Evolutionary conservation across 2,888 invertebrate genomes (phyloP), one percentile per base, ranked within the genome.

Genomic region (Chymomyza amoena): DNA sequence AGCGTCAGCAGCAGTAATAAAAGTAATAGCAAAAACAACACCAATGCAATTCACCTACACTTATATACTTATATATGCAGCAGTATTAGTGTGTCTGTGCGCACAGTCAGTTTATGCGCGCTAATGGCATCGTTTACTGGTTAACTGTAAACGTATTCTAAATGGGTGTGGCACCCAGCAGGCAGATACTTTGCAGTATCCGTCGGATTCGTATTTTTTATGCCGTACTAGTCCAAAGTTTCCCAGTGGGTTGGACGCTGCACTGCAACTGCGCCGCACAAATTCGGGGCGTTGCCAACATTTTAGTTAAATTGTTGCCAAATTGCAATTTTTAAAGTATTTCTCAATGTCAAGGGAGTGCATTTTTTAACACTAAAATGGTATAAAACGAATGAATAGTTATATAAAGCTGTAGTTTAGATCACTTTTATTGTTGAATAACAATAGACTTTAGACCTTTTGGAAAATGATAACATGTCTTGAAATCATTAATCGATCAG

Each of bases 91-190:
- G 54, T 45, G 64, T 73, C 69, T 61, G 77, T 84, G 84, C 84
- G 84, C 84, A 84, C 80, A 75, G 77, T 75, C 73, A 60, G 67
- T 81, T 86, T 86, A 80, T 88, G 87, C 83, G 86, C 86, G 84
- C 87, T 87, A 87, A 87, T 87, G 81, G 87, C 87, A 84, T 81
- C 88, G 87, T 87, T 87, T 87, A 82, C 85, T 85, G 86, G 87
- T 87, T 84, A 85, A 84, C 87, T 79, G 87, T 76, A 82, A 74
- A 75, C 73, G 75, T 66, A 63, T 63, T 56, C 39, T 59, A 60
- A 64, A 69, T 69, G 69, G 69, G 69, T 69, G 69, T 69, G 69
- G 69, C 65, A 20, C 57, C 10, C 79, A 64, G 25, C 69, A 60
- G 50, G 76, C 78, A 76, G 63, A 32, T 32, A 32, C 69, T 32